Conservation (phyloP, 2,888 invertebrate species). For the Cartodere bifasciata region DNA sequence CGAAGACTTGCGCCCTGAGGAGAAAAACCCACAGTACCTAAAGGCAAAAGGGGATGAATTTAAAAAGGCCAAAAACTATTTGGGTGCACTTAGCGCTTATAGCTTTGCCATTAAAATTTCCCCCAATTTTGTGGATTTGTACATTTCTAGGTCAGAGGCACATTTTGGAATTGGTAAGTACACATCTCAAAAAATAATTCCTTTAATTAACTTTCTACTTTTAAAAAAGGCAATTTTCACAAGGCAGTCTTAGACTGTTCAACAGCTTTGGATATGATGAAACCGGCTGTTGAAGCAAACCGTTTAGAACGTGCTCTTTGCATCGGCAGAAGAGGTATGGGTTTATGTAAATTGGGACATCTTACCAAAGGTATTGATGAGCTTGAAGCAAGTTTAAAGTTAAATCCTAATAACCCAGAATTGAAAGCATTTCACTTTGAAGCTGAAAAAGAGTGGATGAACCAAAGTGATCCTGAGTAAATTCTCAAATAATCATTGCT, state of each 20-base stretch:
- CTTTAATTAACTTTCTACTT: constrained; percentile 2
- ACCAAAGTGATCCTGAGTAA: constrained; percentile 11
- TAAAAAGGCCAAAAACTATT: constrained; percentile 58
- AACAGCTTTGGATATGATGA: constrained; percentile 60
- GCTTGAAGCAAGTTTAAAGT: constrained; percentile 57
- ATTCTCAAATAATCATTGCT: background rate
- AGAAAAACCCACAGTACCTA: constrained; percentile 71
- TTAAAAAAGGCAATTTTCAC: constrained; percentile 56
- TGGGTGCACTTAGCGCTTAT: constrained; percentile 73
- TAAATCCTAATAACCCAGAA: constrained; percentile 44
- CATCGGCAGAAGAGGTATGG: constrained; percentile 61
- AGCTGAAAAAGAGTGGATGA: constrained; percentile 12
- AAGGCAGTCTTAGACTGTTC: constrained; percentile 44
- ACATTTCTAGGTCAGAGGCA: constrained; percentile 65
- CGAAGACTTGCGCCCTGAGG: constrained; percentile 63
- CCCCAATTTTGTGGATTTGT: constrained; percentile 58
- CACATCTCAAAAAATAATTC: constrained; percentile 2
- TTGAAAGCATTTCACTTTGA: constrained; percentile 12
- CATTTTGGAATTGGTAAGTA: constrained; percentile 45
- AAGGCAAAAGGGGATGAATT: constrained; percentile 72
- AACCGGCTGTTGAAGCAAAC: constrained; percentile 60
- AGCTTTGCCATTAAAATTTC: constrained; percentile 64
- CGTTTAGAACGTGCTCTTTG: constrained; percentile 57
- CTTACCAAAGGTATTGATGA: constrained; percentile 59
- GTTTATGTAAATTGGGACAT: constrained; percentile 56